phyloP scores from a whole-genome alignment of 2,888 invertebrate species.

The Tromatobia lineatoria region DNA sequence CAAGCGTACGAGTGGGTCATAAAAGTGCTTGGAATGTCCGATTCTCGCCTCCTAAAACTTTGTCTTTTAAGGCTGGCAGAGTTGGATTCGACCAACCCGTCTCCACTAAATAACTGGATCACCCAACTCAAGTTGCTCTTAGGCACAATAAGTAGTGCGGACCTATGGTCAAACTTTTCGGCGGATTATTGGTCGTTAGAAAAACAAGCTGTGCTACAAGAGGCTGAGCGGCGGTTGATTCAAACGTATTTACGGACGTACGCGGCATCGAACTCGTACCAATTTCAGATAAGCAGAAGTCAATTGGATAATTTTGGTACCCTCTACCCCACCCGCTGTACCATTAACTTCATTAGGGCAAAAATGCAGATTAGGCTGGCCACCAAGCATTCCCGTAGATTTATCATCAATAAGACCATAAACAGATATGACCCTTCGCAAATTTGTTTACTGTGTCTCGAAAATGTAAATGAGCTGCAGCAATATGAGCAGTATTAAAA shows the following conservation, averaged over 20 bases:
- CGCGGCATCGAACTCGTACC: background rate
- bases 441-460: background rate
- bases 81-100: background rate
- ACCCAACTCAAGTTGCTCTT: background rate
- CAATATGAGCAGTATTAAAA: background rate
- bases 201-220: conserved; percentile 4
- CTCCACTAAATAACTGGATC: conserved; percentile 33
- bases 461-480: background rate
- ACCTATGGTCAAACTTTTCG: conserved; percentile 6
- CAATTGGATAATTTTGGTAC: background rate
- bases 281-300: background rate
- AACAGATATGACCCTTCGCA: conserved; percentile 4
- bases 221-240: background rate
- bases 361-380: conserved; percentile 34
- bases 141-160: background rate
- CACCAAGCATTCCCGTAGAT: conserved; percentile 9
- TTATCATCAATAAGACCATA: conserved; percentile 11
- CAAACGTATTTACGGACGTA: conserved; percentile 1
- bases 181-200: background rate
- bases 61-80: background rate
- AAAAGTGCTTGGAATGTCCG: background rate
- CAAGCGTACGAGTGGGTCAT: background rate
- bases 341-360: conserved; percentile 4
- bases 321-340: conserved; percentile 21
- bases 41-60: background rate